Evolutionary conservation across 2,113 vertebrate species (phyloP).

Genomic region (Mesembrinibis cayennensis): DNA sequence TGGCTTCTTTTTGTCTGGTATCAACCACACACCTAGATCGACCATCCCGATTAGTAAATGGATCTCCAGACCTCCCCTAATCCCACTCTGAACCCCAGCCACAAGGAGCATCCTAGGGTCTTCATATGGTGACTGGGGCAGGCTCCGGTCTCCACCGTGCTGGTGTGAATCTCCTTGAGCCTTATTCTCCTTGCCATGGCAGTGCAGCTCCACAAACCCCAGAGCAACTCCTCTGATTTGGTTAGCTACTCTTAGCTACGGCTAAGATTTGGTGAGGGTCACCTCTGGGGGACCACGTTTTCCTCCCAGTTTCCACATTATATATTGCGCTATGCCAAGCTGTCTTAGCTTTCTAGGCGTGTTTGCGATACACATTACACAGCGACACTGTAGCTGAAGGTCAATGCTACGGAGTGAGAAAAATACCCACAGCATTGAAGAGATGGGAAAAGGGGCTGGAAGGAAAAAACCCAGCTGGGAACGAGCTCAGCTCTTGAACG

Average conservation of each 20-base stretch:
- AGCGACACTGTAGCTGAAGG: not conserved
- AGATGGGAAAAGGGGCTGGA: not conserved
- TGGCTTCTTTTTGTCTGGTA: not conserved
- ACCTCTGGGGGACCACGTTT: too few species aligned
- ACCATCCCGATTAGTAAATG: not conserved
- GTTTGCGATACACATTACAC: not conserved
- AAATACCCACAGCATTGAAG: not conserved
- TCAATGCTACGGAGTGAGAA: accelerated
- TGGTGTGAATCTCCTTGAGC: not conserved
- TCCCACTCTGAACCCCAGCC: not conserved
- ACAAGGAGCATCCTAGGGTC: not conserved
- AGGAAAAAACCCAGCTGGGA: not conserved
- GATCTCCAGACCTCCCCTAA: not conserved
- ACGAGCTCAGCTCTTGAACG: not conserved
- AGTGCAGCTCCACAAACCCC: not conserved
- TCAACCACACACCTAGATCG: accelerated
- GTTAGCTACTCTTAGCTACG: not conserved
- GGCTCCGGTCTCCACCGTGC: not conserved
- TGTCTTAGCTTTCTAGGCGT: not conserved
- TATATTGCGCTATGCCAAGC: too few species aligned
- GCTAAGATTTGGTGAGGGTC: too few species aligned
- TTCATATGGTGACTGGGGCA: not conserved
- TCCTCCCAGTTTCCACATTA: not conserved
- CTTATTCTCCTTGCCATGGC: too few species aligned
- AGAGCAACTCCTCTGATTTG: not conserved